Evolutionary conservation across 2,113 vertebrate species (phyloP).

Genomic region (Isurus oxyrinchus): DNA sequence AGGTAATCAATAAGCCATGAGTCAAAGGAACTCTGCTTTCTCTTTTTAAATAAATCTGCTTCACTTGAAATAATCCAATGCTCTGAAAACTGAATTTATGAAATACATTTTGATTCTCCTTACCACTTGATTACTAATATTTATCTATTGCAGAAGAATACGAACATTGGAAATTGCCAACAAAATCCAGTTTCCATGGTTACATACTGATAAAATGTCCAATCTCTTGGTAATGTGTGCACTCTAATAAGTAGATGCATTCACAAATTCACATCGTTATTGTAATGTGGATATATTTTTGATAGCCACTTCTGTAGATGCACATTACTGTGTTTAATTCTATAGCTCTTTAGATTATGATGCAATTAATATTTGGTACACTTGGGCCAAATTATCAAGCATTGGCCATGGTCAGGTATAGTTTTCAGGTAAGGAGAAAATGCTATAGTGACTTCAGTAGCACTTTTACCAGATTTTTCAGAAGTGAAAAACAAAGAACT

Average conservation of each 20-base stretch:
- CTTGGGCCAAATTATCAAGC: background rate
- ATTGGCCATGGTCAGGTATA: background rate
- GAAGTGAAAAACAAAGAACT: background rate
- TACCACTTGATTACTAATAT: background rate
- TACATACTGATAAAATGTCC: background rate
- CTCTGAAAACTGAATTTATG: background rate
- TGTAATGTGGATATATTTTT: background rate
- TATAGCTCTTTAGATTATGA: background rate
- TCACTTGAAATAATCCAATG: background rate
- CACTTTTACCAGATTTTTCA: background rate
- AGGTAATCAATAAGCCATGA: background rate
- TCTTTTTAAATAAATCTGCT: background rate
- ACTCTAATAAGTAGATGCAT: background rate
- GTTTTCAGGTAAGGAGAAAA: background rate
- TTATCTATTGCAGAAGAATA: background rate
- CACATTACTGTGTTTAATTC: background rate
- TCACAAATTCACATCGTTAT: background rate
- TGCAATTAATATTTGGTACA: background rate
- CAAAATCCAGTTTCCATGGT: conserved; percentile 11
- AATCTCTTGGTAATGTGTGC: background rate
- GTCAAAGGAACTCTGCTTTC: background rate
- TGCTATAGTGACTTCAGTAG: background rate
- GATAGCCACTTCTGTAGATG: background rate
- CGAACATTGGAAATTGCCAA: background rate
- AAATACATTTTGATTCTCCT: background rate